These are phyloP conservation scores for Tenthredo amoena DNA, from an alignment of 2,888 invertebrate species.

Conservation along the genomic window DNA sequence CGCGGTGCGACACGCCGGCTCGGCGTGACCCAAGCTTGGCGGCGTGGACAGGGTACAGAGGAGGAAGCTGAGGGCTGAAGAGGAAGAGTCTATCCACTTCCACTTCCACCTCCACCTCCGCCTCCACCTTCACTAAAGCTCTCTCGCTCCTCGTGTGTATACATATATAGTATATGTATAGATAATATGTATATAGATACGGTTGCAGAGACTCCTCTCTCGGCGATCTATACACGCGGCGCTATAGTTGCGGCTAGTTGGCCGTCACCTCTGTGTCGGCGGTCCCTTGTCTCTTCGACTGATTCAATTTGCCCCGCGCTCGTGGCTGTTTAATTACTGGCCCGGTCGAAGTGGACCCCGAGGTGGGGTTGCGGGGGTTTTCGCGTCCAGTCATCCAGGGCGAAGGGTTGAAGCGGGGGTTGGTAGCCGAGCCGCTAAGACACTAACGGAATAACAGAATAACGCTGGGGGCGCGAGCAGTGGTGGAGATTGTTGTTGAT, in stretches of 20 bases:
- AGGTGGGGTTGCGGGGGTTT: slow-evolving; percentile 59
- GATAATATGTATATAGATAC: slow-evolving; percentile 2
- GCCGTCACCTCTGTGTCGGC: slow-evolving; percentile 77
- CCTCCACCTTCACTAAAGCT: background rate
- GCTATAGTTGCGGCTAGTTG: slow-evolving; percentile 77
- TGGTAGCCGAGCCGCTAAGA: slow-evolving; percentile 67
- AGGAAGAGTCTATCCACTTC: slow-evolving; percentile 36
- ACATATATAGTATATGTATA: background rate
- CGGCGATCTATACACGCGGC: slow-evolving; percentile 41
- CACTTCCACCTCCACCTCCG: background rate
- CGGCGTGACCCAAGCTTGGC: slow-evolving; percentile 20
- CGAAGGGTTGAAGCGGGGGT: slow-evolving; percentile 17
- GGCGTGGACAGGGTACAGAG: slow-evolving; percentile 22
- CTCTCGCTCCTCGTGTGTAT: background rate
- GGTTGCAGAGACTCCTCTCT: slow-evolving; percentile 11
- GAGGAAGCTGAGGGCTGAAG: slow-evolving; percentile 30
- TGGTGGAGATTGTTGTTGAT: slow-evolving; percentile 78
- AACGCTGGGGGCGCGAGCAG: slow-evolving; percentile 64
- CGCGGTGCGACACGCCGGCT: background rate
- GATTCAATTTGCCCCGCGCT: slow-evolving; percentile 77
- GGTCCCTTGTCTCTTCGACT: slow-evolving; percentile 77
- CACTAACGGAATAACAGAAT: slow-evolving; percentile 75
- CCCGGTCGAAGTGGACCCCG: slow-evolving; percentile 72
- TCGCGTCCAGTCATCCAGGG: slow-evolving; percentile 40
- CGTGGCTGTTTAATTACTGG: slow-evolving; percentile 78